Conservation (phyloP, 2,113 vertebrate genomes). For the Stegastes partitus region DNA sequence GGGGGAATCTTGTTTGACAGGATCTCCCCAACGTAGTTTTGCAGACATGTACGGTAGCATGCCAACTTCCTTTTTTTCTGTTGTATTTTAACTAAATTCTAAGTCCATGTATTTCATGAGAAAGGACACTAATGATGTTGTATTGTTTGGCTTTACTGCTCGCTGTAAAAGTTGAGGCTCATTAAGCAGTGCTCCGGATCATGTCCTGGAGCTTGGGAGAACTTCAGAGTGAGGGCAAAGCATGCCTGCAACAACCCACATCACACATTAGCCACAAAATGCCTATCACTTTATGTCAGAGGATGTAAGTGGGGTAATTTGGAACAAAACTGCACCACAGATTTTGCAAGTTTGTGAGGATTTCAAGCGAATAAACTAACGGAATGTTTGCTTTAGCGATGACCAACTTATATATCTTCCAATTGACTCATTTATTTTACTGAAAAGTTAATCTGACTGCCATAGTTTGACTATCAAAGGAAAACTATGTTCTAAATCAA, state of each 20-base stretch:
- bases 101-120: conserved; percentile 9
- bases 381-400: neutral
- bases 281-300: conserved; percentile 37
- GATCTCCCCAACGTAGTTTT: neutral
- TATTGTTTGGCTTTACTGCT: conserved; percentile 51
- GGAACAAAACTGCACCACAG: conserved; percentile 6
- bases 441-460: conserved; percentile 20
- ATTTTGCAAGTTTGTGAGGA: conserved; percentile 10
- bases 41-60: neutral
- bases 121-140: conserved; percentile 39
- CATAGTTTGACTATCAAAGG: conserved; percentile 20
- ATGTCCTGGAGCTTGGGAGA: conserved; percentile 52
- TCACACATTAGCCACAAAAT: conserved; percentile 51
- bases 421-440: conserved; percentile 35
- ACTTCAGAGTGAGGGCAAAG: conserved; percentile 36
- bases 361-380: conserved; percentile 5
- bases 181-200: conserved; percentile 53
- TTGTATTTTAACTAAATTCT: neutral
- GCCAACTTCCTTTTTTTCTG: conserved; percentile 11
- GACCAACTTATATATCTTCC: neutral
- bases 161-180: conserved; percentile 39
- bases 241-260: conserved; percentile 52
- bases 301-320: conserved; percentile 10
- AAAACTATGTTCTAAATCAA: conserved; percentile 37
- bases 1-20: neutral